Evolutionary conservation across 2,797 vertebrate species (phyloP).

Genomic region (Acanthornis magna): DNA sequence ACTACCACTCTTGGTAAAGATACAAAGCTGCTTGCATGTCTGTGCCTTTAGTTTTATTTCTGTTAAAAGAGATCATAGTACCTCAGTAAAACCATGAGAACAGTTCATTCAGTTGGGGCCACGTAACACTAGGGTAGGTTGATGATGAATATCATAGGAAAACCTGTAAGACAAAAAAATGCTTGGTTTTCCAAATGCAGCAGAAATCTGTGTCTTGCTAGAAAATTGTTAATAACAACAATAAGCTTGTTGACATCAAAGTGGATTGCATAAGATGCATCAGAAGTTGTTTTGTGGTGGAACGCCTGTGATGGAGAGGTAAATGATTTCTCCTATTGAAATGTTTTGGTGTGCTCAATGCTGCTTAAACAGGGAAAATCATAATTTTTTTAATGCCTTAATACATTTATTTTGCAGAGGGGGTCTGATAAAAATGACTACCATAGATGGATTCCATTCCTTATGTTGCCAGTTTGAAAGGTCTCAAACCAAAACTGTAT

Average conservation of each 20-base stretch:
- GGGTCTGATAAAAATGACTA: not conserved
- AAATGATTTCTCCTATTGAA: not conserved
- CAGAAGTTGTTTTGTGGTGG: not conserved
- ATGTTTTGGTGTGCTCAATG: not conserved
- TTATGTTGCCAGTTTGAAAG: not conserved
- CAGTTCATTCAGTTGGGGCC: not conserved
- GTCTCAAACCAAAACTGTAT: constrained; percentile 34
- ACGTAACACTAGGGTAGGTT: not conserved
- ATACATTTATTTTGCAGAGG: not conserved
- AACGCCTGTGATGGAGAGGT: not conserved
- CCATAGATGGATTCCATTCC: not conserved
- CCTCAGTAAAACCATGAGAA: not conserved
- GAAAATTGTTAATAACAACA: not conserved
- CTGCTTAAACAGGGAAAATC: not conserved
- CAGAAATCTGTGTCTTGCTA: not conserved
- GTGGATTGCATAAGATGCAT: not conserved
- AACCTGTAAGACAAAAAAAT: not conserved
- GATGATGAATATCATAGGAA: not conserved
- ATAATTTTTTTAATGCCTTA: not conserved
- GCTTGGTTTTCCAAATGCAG: not conserved
- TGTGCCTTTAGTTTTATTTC: not conserved
- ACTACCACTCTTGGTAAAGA: not conserved
- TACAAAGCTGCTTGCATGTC: not conserved
- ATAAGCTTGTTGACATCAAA: not conserved
- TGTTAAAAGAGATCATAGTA: not conserved